Percentiles rank a stretch among this genome's conserved stretches.
These are phyloP conservation scores for Oreochromis mossambicus DNA, from an alignment of 2,797 vertebrate species.

Conservation along the genomic window DNA sequence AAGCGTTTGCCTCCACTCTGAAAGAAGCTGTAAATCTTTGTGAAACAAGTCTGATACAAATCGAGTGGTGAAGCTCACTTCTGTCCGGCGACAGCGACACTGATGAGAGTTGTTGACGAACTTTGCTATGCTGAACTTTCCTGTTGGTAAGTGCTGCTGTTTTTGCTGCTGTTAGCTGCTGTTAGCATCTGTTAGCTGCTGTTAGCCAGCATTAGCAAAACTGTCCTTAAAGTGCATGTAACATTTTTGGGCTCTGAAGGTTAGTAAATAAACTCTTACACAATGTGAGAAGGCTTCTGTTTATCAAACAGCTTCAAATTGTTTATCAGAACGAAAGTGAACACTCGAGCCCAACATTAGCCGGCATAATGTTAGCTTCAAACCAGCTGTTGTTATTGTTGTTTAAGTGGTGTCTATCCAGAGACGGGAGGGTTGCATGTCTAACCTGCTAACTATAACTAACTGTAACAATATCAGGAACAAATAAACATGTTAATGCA, in stretches of 20 bases:
- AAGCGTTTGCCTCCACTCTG: rapidly evolving
- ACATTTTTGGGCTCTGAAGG: not conserved
- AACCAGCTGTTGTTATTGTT: not conserved
- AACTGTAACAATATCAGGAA: not conserved
- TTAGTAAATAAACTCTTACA: not conserved
- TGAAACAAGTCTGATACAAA: not conserved
- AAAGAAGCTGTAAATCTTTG: not conserved
- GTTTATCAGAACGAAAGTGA: not conserved
- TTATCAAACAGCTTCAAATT: not conserved
- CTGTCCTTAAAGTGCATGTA: not conserved
- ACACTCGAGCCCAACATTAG: rapidly evolving
- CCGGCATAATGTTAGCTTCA: not conserved
- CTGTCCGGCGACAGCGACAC: rapidly evolving
- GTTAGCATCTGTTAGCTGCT: not conserved
- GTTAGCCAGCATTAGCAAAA: not conserved
- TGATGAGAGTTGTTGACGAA: not conserved
- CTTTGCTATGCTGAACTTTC: not conserved
- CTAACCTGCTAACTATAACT: not conserved
- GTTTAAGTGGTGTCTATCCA: not conserved
- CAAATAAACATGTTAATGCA: not conserved
- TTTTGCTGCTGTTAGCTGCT: not conserved
- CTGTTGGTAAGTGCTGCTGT: not conserved
- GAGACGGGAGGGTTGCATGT: not conserved
- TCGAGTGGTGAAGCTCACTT: not conserved
- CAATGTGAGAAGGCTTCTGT: not conserved